Conservation (phyloP, 2,113 vertebrate species). For the Mesoclemmys tuberculata region DNA sequence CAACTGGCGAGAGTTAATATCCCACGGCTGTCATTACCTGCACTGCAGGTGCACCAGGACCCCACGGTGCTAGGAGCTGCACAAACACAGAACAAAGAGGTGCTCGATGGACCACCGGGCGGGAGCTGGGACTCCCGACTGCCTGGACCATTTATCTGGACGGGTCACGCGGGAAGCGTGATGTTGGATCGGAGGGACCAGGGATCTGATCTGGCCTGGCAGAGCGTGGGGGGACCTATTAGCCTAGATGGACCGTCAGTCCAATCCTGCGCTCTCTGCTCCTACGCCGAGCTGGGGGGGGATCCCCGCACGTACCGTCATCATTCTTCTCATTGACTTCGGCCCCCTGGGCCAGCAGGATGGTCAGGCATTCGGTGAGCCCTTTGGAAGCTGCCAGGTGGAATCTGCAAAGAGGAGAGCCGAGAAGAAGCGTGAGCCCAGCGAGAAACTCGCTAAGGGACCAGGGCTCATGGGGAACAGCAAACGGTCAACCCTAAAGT, state of each 20-base stretch:
- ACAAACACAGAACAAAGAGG: not conserved
- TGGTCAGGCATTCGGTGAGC: slow-evolving; percentile 76
- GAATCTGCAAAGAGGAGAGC: slow-evolving; percentile 62
- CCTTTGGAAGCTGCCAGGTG: slow-evolving; percentile 79
- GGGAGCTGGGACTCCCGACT: not conserved
- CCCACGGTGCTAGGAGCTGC: not conserved
- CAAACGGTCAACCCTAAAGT: not conserved
- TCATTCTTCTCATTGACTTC: slow-evolving; percentile 73
- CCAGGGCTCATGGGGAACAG: not conserved
- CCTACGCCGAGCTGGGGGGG: not conserved
- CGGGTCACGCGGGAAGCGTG: not conserved
- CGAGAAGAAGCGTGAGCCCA: not conserved
- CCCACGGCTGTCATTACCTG: not conserved
- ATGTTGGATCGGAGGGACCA: not conserved
- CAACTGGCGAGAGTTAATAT: not conserved
- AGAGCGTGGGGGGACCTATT: not conserved
- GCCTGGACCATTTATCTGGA: not conserved
- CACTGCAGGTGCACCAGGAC: not conserved
- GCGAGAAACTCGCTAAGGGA: too few relatives aligned
- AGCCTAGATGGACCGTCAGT: not conserved
- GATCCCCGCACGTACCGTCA: slow-evolving; percentile 63
- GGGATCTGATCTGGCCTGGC: not conserved
- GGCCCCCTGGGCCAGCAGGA: slow-evolving; percentile 74
- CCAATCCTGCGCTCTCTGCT: not conserved
- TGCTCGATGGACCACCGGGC: not conserved